Percentiles rank a stretch among this genome's conserved stretches.
Evolutionary conservation across 2,797 vertebrate species (phyloP).

Genomic region (Silurus aristotelis): DNA sequence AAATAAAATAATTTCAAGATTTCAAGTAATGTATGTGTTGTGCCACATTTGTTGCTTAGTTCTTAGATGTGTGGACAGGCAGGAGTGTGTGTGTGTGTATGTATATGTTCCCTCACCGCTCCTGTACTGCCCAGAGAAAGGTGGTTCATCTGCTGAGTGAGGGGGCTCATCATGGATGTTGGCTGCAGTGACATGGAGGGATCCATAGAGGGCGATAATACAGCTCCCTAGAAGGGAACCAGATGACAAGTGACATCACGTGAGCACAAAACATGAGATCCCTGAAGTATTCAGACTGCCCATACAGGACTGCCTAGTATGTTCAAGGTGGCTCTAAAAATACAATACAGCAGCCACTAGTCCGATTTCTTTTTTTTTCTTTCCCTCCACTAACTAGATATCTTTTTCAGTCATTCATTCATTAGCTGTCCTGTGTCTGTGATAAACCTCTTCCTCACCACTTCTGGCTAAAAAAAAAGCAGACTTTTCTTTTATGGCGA

Average conservation of each 20-base stretch:
- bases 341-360: slow-evolving; percentile 12
- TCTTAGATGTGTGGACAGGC: background rate
- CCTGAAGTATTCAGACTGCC: slow-evolving; percentile 17
- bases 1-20: background rate
- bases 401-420: slow-evolving; percentile 20
- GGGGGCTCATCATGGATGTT: slow-evolving; percentile 89
- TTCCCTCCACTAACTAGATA: background rate
- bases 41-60: background rate
- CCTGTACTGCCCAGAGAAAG: slow-evolving; percentile 90
- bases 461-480: background rate
- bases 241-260: background rate
- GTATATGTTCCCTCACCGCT: slow-evolving; percentile 78
- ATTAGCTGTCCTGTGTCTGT: background rate
- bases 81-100: background rate
- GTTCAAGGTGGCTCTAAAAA: slow-evolving; percentile 29
- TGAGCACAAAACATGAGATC: background rate
- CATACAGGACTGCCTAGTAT: slow-evolving; percentile 32
- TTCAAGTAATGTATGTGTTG: too few relatives aligned
- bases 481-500: slow-evolving; percentile 1
- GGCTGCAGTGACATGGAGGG: slow-evolving; percentile 97
- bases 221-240: slow-evolving; percentile 80
- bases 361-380: background rate
- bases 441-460: slow-evolving; percentile 21
- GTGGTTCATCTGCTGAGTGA: slow-evolving; percentile 97
- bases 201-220: slow-evolving; percentile 98